Evolutionary conservation across 2,797 vertebrate genomes (phyloP).

Genomic region (Macroramphosus scolopax): DNA sequence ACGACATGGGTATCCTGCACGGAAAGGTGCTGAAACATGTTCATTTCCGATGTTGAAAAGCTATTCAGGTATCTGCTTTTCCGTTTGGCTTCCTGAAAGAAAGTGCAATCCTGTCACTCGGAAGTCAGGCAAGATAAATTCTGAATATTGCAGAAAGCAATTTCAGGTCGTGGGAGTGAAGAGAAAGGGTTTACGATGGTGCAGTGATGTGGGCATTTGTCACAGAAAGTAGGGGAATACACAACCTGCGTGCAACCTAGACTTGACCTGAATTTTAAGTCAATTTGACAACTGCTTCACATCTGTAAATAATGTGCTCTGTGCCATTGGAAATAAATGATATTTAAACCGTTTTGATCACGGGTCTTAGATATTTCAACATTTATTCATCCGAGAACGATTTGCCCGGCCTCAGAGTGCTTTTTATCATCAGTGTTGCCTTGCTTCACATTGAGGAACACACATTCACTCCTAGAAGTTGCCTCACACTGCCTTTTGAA

Average conservation of each 20-base stretch:
- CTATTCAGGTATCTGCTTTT: conserved; percentile 51
- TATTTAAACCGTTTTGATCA: conserved; percentile 12
- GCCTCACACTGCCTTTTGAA: conserved; percentile 23
- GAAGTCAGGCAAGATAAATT: conserved; percentile 54
- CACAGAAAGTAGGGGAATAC: conserved; percentile 51
- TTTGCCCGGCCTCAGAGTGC: conserved; percentile 11
- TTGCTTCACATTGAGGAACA: conserved; percentile 18
- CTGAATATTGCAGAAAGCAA: conserved; percentile 53
- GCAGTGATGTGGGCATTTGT: conserved; percentile 47
- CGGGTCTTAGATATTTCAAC: conserved; percentile 5
- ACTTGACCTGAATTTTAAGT: conserved; percentile 47
- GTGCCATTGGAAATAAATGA: conserved; percentile 7
- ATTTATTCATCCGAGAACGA: conserved; percentile 13
- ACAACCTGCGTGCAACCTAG: conserved; percentile 21
- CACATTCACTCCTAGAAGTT: conserved; percentile 17
- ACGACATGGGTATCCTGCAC: conserved; percentile 17
- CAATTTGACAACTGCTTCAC: conserved; percentile 23
- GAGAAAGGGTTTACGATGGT: conserved; percentile 60
- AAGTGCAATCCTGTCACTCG: conserved; percentile 52
- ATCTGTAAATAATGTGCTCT: conserved; percentile 15
- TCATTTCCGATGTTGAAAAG: conserved; percentile 52
- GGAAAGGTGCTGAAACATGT: conserved; percentile 34
- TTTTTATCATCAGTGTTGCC: conserved; percentile 23
- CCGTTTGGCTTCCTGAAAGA: conserved; percentile 47
- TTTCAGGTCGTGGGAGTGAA: conserved; percentile 55